Base-by-base conservation (phyloP, 2,888 invertebrate genomes). In the Euzophera pinguis region DNA sequence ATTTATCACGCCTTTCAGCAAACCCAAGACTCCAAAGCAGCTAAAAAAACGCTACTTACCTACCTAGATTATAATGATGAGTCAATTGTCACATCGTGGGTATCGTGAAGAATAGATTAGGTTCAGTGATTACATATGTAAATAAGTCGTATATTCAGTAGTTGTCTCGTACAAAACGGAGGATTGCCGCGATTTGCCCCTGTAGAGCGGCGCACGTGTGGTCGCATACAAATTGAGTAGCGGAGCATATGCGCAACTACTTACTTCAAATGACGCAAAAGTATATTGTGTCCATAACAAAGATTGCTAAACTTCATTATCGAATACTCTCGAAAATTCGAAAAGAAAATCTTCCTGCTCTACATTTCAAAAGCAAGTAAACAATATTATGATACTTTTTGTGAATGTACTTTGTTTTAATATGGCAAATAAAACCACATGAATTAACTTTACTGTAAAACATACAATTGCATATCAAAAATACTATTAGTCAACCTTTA, bases 171-270 rank as follows among this genome's bases (percentile, higher is more conserved):
- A 58, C 54, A 59, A 60, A 61, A 57, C 59, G 63, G 63, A 59
- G 57, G 54, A 68, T 59, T 6, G 9, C 32, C 32, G 58, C 65
- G 67, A 71, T 64, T 64, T 64, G 62, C 68, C 62, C 68, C 62
- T 61, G 50, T 55, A 50, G 60, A 60, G 67, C 56, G 58, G 56
- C 54, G 66, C 56, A 63, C 77, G 75, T 83, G 81, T 78, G 73
- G 72, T 64, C 74, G 82, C 84, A 83, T 83, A 81, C 75, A 70
- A 74, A 81, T 78, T 75, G 59, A 59, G 54, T 54, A 59, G 57
- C 54, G 53, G 43, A 65, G 69, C 66, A 68, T 63, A 63, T 58
- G 61, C 70, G 47, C 37, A 45, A 39, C 32, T 37, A 37, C 29
- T 35, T 43, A 12, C 43, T 48, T 35, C 53, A 35, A n/a, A 43